A percentile compares a stretch with the other conserved stretches of the same genome.
Conservation (phyloP, 2,888 invertebrate genomes). For the Brenthis ino region DNA sequence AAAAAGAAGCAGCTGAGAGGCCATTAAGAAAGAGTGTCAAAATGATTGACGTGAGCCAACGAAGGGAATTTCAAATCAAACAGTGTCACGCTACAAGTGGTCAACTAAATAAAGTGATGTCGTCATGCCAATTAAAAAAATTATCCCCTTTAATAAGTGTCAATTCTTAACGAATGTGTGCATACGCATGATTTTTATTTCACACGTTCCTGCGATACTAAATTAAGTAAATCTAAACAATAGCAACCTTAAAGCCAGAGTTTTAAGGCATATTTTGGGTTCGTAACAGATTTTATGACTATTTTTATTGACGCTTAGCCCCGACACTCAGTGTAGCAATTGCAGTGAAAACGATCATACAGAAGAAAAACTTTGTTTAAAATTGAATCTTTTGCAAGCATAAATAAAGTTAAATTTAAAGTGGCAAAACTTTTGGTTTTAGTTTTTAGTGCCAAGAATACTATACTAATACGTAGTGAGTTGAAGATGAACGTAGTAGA, state of each 20-base stretch:
- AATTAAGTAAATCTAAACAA: conserved; percentile 41
- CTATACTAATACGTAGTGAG: conserved; percentile 59
- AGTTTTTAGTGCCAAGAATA: conserved; percentile 41
- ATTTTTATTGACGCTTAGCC: conserved; percentile 81
- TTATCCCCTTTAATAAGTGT: conserved; percentile 81
- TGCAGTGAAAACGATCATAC: conserved; percentile 64
- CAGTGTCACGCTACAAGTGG: conserved; percentile 65
- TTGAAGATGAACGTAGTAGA: conserved; percentile 78
- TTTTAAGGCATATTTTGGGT: conserved; percentile 52
- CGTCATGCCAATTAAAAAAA: conserved; percentile 82
- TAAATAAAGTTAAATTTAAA: conserved; percentile 48
- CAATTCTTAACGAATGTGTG: conserved; percentile 82
- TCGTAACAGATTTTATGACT: conserved; percentile 63
- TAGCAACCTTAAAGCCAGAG: conserved; percentile 48
- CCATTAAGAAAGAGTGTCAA: conserved; percentile 44
- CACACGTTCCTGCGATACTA: conserved; percentile 72
- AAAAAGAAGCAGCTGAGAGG: conserved; percentile 39
- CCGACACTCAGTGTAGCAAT: conserved; percentile 73
- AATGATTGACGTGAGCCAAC: conserved; percentile 52
- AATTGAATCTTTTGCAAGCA: conserved; percentile 48
- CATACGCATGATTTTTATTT: conserved; percentile 81
- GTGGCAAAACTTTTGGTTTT: conserved; percentile 26
- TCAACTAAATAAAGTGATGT: conserved; percentile 74
- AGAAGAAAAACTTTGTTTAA: conserved; percentile 44
- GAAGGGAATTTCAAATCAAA: conserved; percentile 72